Conservation (phyloP, 2,888 invertebrate species). For the Antitype chi region DNA sequence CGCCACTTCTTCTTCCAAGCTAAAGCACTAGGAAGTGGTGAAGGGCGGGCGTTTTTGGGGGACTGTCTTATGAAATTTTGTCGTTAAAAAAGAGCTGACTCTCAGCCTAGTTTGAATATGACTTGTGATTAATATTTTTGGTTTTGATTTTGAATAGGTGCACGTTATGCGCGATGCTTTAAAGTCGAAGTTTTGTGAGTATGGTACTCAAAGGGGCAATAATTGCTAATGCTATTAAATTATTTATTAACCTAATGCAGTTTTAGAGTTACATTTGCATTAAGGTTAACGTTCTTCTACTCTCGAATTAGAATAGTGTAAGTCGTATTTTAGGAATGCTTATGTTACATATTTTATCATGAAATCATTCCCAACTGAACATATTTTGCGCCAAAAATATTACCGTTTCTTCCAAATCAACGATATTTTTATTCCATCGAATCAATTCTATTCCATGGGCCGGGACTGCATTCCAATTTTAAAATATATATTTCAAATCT, state of each 20-base stretch:
- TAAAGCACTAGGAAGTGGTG: no score
- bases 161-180: not conserved
- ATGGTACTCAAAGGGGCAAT: not conserved
- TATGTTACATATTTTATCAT: not conserved
- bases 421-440: not conserved
- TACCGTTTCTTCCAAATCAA: not conserved
- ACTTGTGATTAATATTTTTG: no score
- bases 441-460: not conserved
- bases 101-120: no score
- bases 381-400: not conserved
- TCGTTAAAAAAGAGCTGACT: no score
- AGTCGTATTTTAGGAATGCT: not conserved
- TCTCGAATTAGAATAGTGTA: not conserved
- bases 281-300: no score
- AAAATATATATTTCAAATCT: not conserved
- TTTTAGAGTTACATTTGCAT: not conserved
- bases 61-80: no score
- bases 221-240: conserved; percentile 10
- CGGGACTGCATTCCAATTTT: not conserved
- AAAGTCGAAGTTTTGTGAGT: not conserved
- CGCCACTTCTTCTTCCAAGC: no score
- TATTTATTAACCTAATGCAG: not conserved
- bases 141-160: no score
- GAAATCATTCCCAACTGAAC: not conserved
- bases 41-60: no score